Percentiles rank a stretch among this genome's conserved stretches.
Conservation (phyloP, 2,888 invertebrate genomes). For the Ennomos erosarius region DNA sequence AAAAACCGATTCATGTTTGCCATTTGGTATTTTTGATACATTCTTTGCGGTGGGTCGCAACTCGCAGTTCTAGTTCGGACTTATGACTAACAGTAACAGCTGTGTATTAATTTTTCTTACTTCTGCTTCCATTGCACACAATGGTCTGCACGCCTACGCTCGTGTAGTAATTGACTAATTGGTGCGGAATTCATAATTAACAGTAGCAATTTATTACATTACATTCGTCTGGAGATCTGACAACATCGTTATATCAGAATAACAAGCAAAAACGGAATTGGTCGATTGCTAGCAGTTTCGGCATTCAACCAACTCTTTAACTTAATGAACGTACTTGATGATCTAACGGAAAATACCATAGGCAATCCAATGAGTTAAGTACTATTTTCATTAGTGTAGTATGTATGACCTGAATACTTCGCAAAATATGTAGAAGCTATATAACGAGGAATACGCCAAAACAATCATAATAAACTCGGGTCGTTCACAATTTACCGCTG, state of each 20-base stretch:
- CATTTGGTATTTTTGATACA: background rate
- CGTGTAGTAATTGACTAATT: conserved; percentile 13
- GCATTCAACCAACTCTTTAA: too few species aligned
- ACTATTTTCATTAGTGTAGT: background rate
- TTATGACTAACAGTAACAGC: conserved; percentile 9
- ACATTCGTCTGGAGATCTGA: background rate
- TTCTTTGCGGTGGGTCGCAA: conserved; percentile 2
- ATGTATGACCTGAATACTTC: conserved; percentile 7
- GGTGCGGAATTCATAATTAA: conserved; percentile 17
- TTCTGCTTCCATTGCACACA: conserved; percentile 1
- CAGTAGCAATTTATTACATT: conserved; percentile 1
- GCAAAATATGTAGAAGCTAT: conserved; percentile 9
- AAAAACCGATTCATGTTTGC: background rate
- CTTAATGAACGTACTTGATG: background rate
- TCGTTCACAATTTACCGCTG: conserved; percentile 39
- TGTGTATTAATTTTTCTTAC: conserved; percentile 6
- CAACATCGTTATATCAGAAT: too few species aligned
- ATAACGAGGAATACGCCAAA: conserved; percentile 40
- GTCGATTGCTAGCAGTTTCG: too few species aligned
- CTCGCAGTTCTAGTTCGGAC: conserved; percentile 5
- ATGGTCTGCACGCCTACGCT: conserved; percentile 6
- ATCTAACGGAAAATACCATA: background rate
- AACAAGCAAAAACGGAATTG: too few species aligned
- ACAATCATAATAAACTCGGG: conserved; percentile 47
- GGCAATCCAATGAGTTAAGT: too few species aligned